Evolutionary conservation across 2,797 vertebrate genomes (phyloP).

Genomic region (Hoplostethus atlanticus): DNA sequence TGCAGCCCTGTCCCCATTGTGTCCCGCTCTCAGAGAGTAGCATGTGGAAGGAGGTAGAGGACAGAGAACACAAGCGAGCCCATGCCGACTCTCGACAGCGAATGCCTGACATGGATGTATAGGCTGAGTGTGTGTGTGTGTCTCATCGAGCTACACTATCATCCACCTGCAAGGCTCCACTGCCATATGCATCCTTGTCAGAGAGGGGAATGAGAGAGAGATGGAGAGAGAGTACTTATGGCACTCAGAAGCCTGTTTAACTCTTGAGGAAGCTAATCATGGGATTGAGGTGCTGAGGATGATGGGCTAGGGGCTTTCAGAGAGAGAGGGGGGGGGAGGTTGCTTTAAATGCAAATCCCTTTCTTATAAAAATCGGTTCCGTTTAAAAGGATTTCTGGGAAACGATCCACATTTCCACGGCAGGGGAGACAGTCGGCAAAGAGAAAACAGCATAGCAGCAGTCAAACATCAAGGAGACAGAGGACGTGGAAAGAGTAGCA

Average conservation of each 20-base stretch:
- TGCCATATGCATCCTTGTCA: constrained; percentile 70
- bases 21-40: constrained; percentile 76
- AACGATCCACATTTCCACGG: constrained; percentile 85
- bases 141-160: constrained; percentile 66
- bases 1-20: constrained; percentile 82
- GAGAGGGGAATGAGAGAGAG: constrained; percentile 4
- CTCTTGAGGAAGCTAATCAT: constrained; percentile 88
- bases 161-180: constrained; percentile 77
- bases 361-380: constrained; percentile 90
- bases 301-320: constrained; percentile 78
- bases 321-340: constrained; percentile 52
- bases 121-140: constrained; percentile 56
- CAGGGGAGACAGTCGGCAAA: constrained; percentile 81
- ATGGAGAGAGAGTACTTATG: constrained; percentile 74
- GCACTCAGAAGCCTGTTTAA: constrained; percentile 86
- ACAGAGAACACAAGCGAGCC: constrained; percentile 44
- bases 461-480: constrained; percentile 82
- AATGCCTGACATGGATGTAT: constrained; percentile 78
- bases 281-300: constrained; percentile 83
- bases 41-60: constrained; percentile 75
- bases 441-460: constrained; percentile 79
- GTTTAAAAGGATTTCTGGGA: constrained; percentile 90
- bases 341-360: constrained; percentile 91
- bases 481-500: constrained; percentile 79
- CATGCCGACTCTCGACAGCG: constrained; percentile 68